Evolutionary conservation across 2,888 invertebrate species (phyloP).

Genomic region (Nezara viridula): DNA sequence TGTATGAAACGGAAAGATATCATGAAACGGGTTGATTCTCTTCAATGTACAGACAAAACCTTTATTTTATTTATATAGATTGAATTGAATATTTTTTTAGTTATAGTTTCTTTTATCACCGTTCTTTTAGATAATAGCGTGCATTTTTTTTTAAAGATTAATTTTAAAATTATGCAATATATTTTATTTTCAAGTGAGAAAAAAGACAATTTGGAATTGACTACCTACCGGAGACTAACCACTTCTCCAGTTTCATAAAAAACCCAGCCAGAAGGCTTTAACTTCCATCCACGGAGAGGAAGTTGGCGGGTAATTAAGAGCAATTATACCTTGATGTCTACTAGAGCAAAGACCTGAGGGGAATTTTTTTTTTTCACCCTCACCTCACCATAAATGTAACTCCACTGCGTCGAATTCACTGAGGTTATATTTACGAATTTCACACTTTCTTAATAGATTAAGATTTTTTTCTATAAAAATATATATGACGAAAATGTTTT

Average conservation of each 20-base stretch:
- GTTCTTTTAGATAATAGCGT: no score
- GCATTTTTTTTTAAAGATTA: no score
- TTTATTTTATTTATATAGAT: no score
- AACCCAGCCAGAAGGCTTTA: not conserved
- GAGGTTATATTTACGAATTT: not conserved
- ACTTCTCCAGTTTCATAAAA: not conserved
- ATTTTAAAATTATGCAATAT: no score
- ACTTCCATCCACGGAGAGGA: not conserved
- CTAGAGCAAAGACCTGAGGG: constrained; percentile 14
- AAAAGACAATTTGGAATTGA: not conserved
- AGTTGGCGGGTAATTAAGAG: constrained; percentile 26
- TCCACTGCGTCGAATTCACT: not conserved
- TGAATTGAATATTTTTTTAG: no score
- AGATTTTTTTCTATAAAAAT: no score
- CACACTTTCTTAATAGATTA: not conserved
- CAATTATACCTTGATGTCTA: constrained; percentile 7
- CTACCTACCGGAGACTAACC: not conserved
- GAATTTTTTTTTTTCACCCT: not conserved
- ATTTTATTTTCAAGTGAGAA: not conserved
- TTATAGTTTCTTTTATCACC: no score
- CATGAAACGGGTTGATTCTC: no score
- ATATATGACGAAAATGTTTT: not conserved
- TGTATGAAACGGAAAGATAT: no score
- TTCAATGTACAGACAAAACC: no score
- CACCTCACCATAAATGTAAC: not conserved